Conservation (phyloP, 2,113 vertebrate genomes). For the Odocoileus virginianus region DNA sequence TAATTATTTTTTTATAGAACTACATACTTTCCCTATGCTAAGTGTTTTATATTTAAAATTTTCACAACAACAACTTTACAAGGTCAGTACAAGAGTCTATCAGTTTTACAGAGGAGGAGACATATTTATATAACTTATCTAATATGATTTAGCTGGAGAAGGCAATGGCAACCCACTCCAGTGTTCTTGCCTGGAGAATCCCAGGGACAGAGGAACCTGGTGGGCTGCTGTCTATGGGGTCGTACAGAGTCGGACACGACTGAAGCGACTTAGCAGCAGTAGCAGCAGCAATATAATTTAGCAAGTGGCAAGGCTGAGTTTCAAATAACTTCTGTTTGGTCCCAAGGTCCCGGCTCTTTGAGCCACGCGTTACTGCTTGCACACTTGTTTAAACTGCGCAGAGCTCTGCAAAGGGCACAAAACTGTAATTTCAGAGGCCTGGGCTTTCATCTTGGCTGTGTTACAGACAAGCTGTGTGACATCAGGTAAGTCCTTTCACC, state of each 20-base stretch:
- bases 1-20: background rate
- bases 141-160: background rate
- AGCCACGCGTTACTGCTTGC: background rate
- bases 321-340: background rate
- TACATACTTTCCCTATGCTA: background rate
- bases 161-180: too few species aligned
- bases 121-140: background rate
- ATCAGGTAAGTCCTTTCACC: background rate
- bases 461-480: background rate
- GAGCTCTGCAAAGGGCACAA: background rate
- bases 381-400: background rate
- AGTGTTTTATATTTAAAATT: background rate
- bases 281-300: background rate
- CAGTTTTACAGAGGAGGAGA: background rate
- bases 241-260: too few species aligned
- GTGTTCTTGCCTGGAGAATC: too few species aligned
- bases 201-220: too few species aligned
- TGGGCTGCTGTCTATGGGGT: too few species aligned
- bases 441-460: background rate
- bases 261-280: too few species aligned
- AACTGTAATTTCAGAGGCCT: background rate
- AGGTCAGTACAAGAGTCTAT: background rate
- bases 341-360: background rate
- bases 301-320: background rate
- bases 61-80: background rate